Conservation (phyloP, 2,888 invertebrate species). For the Macrosiphum euphorbiae region DNA sequence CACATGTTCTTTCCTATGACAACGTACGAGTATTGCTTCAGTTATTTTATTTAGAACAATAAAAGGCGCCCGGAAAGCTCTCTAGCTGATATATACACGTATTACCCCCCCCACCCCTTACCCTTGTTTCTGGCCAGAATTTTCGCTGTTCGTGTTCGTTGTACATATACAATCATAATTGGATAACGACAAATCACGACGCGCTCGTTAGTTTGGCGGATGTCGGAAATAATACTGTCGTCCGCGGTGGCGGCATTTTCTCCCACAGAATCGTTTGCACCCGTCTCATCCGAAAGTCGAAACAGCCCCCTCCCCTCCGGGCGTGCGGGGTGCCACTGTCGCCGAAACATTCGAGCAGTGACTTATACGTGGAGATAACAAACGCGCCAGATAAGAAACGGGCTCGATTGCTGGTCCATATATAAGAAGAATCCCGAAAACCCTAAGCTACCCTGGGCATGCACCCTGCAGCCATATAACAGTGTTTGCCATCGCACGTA, state of each 20-base stretch:
- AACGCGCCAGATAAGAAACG: slow-evolving; percentile 4
- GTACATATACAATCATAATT: not conserved
- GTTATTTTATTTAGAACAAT: slow-evolving; percentile 5
- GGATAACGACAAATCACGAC: slow-evolving; percentile 11
- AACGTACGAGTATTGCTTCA: not conserved
- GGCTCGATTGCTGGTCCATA: not conserved
- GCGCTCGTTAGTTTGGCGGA: not conserved
- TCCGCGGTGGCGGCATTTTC: not conserved
- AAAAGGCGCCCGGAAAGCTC: not conserved
- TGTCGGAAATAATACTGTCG: not conserved
- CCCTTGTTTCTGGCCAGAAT: not conserved
- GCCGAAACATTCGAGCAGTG: not conserved
- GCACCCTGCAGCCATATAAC: not conserved
- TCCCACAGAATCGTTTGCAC: not conserved
- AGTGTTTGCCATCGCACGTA: not conserved
- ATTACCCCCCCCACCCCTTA: not conserved
- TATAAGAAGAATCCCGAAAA: not conserved
- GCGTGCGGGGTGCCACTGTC: no score
- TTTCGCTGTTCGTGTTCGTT: not conserved
- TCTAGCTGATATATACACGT: not conserved
- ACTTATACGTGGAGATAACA: not conserved
- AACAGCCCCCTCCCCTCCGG: no score
- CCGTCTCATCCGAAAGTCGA: not conserved
- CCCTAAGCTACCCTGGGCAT: not conserved
- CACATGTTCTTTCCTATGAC: not conserved